Evolutionary conservation across 2,113 vertebrate genomes (phyloP).

Genomic region (Ancistrus triradiatus): DNA sequence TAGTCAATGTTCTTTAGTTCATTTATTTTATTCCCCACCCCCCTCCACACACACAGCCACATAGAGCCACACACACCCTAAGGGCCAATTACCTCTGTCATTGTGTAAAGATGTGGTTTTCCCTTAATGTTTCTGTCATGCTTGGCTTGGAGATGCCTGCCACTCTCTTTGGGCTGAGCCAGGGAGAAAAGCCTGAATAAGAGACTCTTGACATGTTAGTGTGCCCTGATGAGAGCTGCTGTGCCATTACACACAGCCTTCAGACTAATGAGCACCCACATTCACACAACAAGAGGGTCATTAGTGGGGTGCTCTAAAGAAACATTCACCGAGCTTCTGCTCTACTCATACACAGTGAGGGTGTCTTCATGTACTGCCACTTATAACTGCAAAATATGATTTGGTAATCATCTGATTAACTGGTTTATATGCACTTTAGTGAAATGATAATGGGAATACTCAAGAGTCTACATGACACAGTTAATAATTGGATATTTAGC

Average conservation of each 20-base stretch:
- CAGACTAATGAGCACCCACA: conserved; percentile 35
- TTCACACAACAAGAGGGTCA: conserved; percentile 37
- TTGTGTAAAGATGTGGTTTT: conserved; percentile 36
- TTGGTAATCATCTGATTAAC: too few species aligned
- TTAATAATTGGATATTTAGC: too few species aligned
- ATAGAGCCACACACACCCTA: background rate
- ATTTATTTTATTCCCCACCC: conserved; percentile 15
- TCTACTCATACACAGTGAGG: too few species aligned
- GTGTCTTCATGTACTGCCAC: too few species aligned
- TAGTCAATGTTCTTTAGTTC: conserved; percentile 30
- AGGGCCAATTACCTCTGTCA: conserved; percentile 45
- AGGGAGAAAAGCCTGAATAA: conserved; percentile 19
- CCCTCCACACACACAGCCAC: background rate
- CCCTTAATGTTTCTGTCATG: conserved; percentile 29
- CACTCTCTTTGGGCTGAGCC: conserved; percentile 22
- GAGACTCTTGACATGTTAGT: conserved; percentile 35
- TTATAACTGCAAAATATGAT: too few species aligned
- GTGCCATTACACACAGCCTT: conserved; percentile 31
- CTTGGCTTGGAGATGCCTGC: conserved; percentile 27
- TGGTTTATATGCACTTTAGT: too few species aligned
- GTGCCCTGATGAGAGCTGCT: conserved; percentile 33
- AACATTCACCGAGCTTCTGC: background rate
- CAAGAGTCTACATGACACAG: too few species aligned
- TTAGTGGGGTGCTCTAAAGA: conserved; percentile 31
- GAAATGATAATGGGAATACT: too few species aligned